These are phyloP conservation scores for Phymatocera aterrima DNA, from an alignment of 2,888 invertebrate species.

Conservation along the genomic window DNA sequence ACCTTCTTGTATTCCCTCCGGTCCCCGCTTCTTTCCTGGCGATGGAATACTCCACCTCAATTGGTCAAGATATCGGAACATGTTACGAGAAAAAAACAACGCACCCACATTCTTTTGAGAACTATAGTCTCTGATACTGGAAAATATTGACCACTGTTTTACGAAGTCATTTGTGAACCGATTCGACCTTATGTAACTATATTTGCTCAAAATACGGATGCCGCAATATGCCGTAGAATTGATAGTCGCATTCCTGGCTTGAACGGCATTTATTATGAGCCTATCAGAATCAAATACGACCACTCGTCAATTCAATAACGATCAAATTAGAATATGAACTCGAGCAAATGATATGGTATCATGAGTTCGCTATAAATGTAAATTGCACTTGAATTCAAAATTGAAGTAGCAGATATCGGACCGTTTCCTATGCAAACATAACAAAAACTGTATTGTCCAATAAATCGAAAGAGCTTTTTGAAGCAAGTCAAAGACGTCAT, in stretches of 20 bases:
- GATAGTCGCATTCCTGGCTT: background rate
- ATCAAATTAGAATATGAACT: background rate
- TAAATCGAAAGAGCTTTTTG: slow-evolving; percentile 13
- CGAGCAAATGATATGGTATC: background rate
- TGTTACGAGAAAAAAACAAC: background rate
- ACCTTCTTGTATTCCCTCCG: background rate
- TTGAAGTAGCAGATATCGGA: background rate
- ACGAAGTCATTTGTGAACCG: background rate
- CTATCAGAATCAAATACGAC: background rate
- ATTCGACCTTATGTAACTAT: background rate
- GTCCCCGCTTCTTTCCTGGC: background rate
- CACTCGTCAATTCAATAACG: background rate
- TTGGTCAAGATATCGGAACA: background rate
- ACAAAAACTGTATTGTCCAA: background rate
- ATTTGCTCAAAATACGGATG: background rate
- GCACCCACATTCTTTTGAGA: background rate
- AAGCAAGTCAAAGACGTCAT: background rate
- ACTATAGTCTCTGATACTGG: background rate
- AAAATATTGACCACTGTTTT: background rate
- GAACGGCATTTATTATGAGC: background rate
- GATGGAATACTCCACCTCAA: background rate
- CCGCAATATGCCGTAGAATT: background rate
- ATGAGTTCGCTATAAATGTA: background rate
- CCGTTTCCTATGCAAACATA: background rate
- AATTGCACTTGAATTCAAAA: background rate